Evolutionary conservation across 2,113 vertebrate genomes (phyloP), one percentile per base, ranked within the genome.

Genomic region (Carollia perspicillata): DNA sequence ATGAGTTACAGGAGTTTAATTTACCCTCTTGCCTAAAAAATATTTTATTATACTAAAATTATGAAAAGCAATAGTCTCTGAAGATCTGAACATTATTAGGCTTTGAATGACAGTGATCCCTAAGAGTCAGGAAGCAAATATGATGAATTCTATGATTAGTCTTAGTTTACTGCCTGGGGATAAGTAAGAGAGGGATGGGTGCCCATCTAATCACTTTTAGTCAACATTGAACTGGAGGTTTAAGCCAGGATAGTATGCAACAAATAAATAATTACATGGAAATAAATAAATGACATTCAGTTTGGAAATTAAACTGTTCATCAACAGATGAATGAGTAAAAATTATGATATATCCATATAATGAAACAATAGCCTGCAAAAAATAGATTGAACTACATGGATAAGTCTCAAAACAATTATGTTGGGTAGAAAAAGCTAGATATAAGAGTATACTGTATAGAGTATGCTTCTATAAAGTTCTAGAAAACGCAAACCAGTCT

Each of bases 271-370:
- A 86, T 74, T 35, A 60, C 42, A 35, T 53, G 28, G 69, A 85
- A 68, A 78, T 47, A 79, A 84, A 84, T 55, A 77, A 95, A 63
- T 75, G 22, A 0, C 11, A 74, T 78, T 17, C 8, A 78, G 4
- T 55, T 95, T 91, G 78, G 65, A 89, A 94, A 77, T 37, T 91
- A 80, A 95, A 85, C 33, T 84, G 30, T 74, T 92, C 22, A 55
- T 55, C 16, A 84, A 16, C 12, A 65, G 12, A 60, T 80, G 14
- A 85, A 63, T 63, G 9, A 4, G 18, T 75, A 28, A 35, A 53
- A 90, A 42, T 42, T 89, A 79, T 26, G 53, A 63, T 17, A 53
- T 74, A 28, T 33, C 8, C 17, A 17, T 51, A n/a, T 66, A 58
- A 89, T 79, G 8, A 51, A 37, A 91, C 35, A 30, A 0, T 80